Evolutionary conservation across 2,888 invertebrate species (phyloP).

Genomic region (Cephus pygmeus): DNA sequence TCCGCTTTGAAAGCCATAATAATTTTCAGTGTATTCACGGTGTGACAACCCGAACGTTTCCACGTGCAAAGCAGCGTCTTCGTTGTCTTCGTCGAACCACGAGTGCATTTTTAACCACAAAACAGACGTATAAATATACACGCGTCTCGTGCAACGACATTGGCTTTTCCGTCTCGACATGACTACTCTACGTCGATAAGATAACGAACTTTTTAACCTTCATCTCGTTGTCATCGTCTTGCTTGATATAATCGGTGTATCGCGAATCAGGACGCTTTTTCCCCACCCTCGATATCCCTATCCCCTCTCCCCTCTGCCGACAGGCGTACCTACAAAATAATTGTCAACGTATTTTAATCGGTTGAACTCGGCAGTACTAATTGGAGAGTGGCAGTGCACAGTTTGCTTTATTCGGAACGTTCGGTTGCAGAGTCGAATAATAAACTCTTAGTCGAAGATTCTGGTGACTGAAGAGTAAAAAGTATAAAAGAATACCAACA

Average conservation of each 20-base stretch:
- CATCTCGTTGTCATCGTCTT: not conserved
- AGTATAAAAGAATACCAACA: not conserved
- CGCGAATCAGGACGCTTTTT: not conserved
- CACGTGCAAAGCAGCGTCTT: not conserved
- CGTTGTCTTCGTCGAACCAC: not conserved
- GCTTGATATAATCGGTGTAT: not conserved
- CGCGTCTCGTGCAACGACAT: not conserved
- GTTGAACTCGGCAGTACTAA: not conserved
- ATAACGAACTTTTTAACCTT: not conserved
- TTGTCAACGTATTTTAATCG: not conserved
- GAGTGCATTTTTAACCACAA: not conserved
- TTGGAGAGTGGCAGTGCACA: constrained; percentile 1
- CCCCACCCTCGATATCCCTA: not conserved
- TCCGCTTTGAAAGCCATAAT: constrained; percentile 22
- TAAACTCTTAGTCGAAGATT: not conserved
- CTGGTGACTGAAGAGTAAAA: not conserved
- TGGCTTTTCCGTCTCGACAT: not conserved
- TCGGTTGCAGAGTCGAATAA: constrained; percentile 12
- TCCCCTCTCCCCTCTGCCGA: not conserved
- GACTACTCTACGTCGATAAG: not conserved
- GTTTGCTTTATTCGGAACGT: not conserved
- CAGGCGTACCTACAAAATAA: not conserved
- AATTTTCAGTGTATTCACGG: not conserved
- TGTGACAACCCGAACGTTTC: not conserved
- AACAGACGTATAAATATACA: not conserved